Base-by-base conservation (phyloP, 1,140 invertebrate species). In the Manduca sexta region DNA sequence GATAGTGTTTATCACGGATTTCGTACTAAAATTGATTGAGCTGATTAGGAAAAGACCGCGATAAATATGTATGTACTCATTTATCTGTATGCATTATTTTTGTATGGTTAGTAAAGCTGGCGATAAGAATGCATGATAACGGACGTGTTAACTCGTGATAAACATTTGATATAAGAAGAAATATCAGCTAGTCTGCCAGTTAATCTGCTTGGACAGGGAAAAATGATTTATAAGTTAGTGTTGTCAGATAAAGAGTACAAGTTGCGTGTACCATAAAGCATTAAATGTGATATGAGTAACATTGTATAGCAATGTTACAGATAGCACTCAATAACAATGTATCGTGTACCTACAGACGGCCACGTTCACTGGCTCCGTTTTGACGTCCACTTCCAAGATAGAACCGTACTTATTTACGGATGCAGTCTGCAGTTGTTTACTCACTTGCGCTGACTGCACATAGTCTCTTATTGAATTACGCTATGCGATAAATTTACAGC, bases 401-500 rank as follows among this genome's bases (percentile, higher is more conserved):
- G 60, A 58, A 60, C 56, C 65, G 59, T 63, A 64, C 60, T 70
- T 74, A 65, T 74, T 73, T 69, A 64, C 71, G 48, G 56, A 64
- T 59, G 61, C 39, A 52, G 70, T 73, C 68, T 64, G 67, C 61
- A 60, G 41, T 59, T 77, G 69, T 78, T 78, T 74, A 59, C 64
- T 52, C 56, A 63, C 63, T 71, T 68, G 68, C 67, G 61, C 51
- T 46, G 60, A 49, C 52, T 35, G 10, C 12, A 1, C n/a, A 8
- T 13, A 13, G 11, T 35, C 2, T 35, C 11, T 14, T 35, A 14
- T 2, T 8, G 21, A 26, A 26, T 8, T 3, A 26, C 21, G 8
- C 21, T 26, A 8, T 26, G 8, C 21, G 4, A 26, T 26, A 26
- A 5, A 26, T 5, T 5, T 26, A 5, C 21, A 26, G 4, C 8